Evolutionary conservation across 2,113 vertebrate species (phyloP).

Genomic region (Tauraco erythrolophus): DNA sequence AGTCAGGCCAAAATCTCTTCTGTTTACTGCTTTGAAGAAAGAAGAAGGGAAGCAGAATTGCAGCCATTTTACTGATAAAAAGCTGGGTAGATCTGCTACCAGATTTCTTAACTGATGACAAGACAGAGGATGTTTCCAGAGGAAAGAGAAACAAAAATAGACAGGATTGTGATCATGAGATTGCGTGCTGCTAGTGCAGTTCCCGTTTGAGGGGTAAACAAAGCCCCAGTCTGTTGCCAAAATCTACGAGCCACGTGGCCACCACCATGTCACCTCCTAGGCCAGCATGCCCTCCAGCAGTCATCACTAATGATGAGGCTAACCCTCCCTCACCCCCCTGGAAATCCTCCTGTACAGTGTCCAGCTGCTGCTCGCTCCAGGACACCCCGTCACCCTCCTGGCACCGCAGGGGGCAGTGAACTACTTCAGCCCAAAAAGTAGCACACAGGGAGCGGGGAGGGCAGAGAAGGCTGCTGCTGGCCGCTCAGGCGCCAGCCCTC

Average conservation of each 20-base stretch:
- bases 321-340: neutral
- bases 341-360: neutral
- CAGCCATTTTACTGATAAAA: neutral
- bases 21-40: neutral
- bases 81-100: neutral
- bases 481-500: neutral
- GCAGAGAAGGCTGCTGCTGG: neutral
- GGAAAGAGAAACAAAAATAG: neutral
- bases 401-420: accelerated
- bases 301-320: neutral
- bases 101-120: neutral
- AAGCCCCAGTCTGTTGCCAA: neutral
- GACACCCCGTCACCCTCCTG: neutral
- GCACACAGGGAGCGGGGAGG: accelerated
- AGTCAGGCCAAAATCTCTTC: neutral
- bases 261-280: neutral
- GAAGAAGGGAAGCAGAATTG: neutral
- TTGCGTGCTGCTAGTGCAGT: neutral
- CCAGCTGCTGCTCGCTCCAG: neutral
- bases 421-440: neutral
- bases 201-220: neutral
- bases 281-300: neutral
- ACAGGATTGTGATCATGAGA: neutral
- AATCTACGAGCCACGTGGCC: neutral
- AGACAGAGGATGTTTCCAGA: neutral